Evolutionary conservation across 1,140 invertebrate species (phyloP), one percentile per base, ranked within the genome.

Genomic region (Atta texana): DNA sequence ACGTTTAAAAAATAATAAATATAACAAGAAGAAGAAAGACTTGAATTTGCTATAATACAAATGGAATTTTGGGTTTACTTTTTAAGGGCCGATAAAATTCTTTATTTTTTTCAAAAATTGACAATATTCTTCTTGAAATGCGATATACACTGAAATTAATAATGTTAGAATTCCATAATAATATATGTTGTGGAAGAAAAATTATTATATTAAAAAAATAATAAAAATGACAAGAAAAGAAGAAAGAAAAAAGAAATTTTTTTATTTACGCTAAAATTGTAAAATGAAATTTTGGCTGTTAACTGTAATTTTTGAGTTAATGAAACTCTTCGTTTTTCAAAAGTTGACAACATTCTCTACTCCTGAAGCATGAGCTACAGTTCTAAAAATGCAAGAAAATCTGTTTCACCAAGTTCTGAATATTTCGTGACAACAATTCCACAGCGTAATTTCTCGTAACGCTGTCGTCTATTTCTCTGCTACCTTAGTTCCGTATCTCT

Each of bases 361-460:
- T n/a, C 16, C 34, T 49, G 16, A 18, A 61, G 57, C 34, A 14
- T 21, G 16, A 28, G 28, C 49, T 12, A 51, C 31, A 21, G 44
- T 16, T 63, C n/a, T 14, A 44, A 61, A 24, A 74, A 51, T 39
- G 3, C 12, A 21, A 61, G 77, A 71, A 84, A 61, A 74, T 59
- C 34, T 63, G n/a, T 34, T 24, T 16, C 14, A 63, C 21, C 14
- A 63, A 84, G 55, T 82, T 72, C 55, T 74, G 69, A 72, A 61
- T 74, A 72, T 61, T 74, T 31, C 68, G 68, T 34, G 68, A 82
- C 55, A 39, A 82, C 55, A 82, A 82, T 82, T 74, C 8, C n/a
- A 24, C 69, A 39, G 12, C 18, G 72, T 84, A 84, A 84, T 84
- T 84, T 71, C 80, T 84, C 66, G 66, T 71, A 61, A 68, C 64